Evolutionary conservation across 2,888 invertebrate species (phyloP).

Genomic region (Pollenia labialis): DNA sequence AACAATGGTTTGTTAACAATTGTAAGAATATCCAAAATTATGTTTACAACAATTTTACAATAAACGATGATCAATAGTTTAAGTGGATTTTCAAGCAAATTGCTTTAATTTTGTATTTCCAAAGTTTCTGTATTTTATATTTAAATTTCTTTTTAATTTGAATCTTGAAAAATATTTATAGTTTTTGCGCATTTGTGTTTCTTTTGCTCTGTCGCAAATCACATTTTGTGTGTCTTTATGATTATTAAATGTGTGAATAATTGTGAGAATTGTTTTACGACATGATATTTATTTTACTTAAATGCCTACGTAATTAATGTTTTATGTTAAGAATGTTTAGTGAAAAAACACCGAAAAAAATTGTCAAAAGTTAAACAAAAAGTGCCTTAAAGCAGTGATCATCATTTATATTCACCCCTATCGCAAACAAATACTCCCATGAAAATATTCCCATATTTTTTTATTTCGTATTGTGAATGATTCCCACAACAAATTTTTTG

Average conservation of each 20-base stretch:
- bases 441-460: no score
- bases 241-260: not conserved
- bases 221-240: conserved; percentile 3
- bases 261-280: conserved; percentile 39
- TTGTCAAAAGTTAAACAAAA: no score
- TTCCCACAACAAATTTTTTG: no score
- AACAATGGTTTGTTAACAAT: conserved; percentile 18
- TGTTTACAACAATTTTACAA: not conserved
- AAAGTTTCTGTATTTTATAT: conserved; percentile 1
- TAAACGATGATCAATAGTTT: conserved; percentile 1
- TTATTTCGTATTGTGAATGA: no score
- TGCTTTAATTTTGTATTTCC: not conserved
- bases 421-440: no score
- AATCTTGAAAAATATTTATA: no score
- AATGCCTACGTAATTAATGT: conserved; percentile 56
- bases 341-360: conserved; percentile 30
- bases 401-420: no score
- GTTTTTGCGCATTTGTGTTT: not conserved
- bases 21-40: conserved; percentile 2
- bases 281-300: conserved; percentile 41
- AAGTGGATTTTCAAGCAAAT: not conserved
- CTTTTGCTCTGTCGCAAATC: not conserved
- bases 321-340: conserved; percentile 49
- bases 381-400: no score
- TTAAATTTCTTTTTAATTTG: not conserved